A percentile compares a stretch with the other conserved stretches of the same genome.
phyloP scores from a whole-genome alignment of 30 jellyfish, hydroid and myxozoan genomes.

The Clytia hemisphaerica region DNA sequence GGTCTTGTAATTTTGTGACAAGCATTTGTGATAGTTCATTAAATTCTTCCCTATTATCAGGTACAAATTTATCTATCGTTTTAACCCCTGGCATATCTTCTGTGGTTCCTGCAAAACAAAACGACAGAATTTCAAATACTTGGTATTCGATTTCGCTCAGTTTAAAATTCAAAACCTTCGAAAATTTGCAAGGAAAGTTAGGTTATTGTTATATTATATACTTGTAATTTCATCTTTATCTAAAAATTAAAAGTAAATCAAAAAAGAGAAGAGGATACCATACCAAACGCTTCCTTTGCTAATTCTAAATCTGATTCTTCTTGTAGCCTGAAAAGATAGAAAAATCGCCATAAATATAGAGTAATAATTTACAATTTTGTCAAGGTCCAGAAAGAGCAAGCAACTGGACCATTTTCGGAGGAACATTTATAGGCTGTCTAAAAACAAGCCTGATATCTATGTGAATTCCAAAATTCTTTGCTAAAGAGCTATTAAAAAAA shows the following conservation, averaged over 20 bases:
- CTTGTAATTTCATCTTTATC: too few relatives aligned
- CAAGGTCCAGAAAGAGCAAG: not conserved
- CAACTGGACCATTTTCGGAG: not conserved
- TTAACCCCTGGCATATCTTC: constrained; percentile 73
- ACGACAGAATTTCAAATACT: too few relatives aligned
- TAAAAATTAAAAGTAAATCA: not conserved
- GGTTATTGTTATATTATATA: too few relatives aligned
- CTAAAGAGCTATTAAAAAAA: too few relatives aligned
- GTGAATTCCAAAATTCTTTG: too few relatives aligned
- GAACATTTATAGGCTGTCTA: too few relatives aligned
- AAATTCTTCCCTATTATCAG: constrained; percentile 74
- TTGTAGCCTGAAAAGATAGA: constrained; percentile 44
- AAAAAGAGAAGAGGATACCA: constrained; percentile 11
- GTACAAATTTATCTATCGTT: constrained; percentile 78
- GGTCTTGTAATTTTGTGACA: constrained; percentile 55
- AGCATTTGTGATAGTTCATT: constrained; percentile 60
- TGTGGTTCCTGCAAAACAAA: constrained; percentile 40
- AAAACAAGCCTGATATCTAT: too few relatives aligned
- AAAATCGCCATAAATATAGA: not conserved
- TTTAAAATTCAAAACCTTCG: too few relatives aligned
- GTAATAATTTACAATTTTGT: not conserved
- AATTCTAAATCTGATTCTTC: constrained; percentile 91
- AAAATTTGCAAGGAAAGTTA: too few relatives aligned
- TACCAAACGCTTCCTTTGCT: constrained; percentile 93
- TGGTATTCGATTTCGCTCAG: not conserved